Conservation (phyloP, 2,888 invertebrate genomes). For the Lymantria monacha region DNA sequence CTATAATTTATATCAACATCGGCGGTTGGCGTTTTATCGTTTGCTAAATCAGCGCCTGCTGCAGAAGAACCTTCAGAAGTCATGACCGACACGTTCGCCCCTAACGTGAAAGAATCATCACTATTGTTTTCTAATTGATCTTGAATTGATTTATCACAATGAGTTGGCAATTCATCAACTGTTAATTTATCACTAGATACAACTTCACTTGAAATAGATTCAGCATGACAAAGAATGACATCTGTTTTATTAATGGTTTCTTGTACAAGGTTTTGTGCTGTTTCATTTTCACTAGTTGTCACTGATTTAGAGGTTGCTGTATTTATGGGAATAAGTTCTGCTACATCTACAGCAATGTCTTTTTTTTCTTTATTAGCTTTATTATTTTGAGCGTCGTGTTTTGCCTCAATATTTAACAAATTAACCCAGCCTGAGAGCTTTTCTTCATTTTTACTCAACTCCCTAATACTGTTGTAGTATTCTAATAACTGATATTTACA, state of each 20-base stretch:
- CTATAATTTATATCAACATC: background rate
- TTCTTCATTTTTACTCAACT: background rate
- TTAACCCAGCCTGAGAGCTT: background rate
- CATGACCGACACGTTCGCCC: constrained; percentile 1
- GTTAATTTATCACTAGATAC: background rate
- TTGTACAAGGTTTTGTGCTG: background rate
- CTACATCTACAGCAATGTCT: background rate
- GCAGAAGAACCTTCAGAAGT: background rate
- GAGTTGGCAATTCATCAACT: background rate
- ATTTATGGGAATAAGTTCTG: constrained; percentile 1
- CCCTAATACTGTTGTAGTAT: background rate
- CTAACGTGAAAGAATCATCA: background rate
- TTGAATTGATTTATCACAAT: background rate
- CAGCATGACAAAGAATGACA: background rate
- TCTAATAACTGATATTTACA: constrained; percentile 34
- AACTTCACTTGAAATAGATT: background rate
- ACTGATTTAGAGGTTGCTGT: background rate
- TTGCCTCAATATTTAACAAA: background rate
- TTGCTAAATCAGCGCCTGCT: background rate
- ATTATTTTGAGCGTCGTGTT: background rate
- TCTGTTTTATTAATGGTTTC: background rate
- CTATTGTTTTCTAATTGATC: background rate
- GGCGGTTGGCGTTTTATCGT: background rate
- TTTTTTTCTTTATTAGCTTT: background rate
- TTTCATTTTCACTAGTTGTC: background rate